Evolutionary conservation across 2,113 vertebrate species (phyloP).

Genomic region (Oncorhynchus keta): DNA sequence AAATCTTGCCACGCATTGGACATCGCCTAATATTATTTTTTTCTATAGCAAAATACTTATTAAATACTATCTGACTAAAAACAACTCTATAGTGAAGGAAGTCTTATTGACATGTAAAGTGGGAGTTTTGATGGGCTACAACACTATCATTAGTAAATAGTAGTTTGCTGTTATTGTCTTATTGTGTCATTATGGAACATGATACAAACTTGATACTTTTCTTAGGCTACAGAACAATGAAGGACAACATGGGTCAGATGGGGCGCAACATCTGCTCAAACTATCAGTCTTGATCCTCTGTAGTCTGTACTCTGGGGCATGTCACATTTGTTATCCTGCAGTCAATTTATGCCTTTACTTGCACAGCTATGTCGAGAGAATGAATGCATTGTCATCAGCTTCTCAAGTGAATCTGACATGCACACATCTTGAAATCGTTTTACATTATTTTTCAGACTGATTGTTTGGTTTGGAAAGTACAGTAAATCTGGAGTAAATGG

Average conservation of each 20-base stretch:
- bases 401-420: background rate
- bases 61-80: too few species aligned
- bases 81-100: too few species aligned
- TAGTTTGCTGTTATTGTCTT: too few species aligned
- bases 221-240: background rate
- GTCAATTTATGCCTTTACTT: background rate
- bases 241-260: too few species aligned
- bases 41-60: too few species aligned
- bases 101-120: too few species aligned
- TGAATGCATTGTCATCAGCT: conserved; percentile 10
- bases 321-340: background rate
- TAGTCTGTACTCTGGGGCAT: background rate
- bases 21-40: too few species aligned
- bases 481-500: conserved; percentile 21
- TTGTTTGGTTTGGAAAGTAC: conserved; percentile 22
- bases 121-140: too few species aligned
- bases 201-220: background rate
- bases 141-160: too few species aligned
- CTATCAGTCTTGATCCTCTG: background rate
- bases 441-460: conserved; percentile 4
- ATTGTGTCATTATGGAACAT: too few species aligned
- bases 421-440: conserved; percentile 23
- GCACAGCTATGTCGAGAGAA: conserved; percentile 4
- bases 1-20: too few species aligned
- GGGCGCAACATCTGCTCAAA: conserved; percentile 12